A percentile compares a stretch with the other conserved stretches of the same genome.
Evolutionary conservation across 2,888 invertebrate species (phyloP).

Genomic region (Athalia rosae): DNA sequence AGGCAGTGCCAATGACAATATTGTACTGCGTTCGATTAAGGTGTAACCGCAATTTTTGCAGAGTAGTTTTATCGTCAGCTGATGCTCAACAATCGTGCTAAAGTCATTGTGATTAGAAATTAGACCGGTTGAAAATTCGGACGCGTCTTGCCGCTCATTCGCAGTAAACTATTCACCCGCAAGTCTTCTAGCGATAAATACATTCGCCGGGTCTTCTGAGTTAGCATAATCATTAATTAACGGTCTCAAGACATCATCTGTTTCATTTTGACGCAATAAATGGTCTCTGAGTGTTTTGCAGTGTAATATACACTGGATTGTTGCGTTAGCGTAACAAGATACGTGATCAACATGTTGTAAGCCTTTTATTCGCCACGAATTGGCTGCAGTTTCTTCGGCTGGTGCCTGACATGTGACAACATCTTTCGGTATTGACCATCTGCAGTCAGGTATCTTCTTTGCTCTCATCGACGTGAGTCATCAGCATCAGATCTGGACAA

Average conservation of each 20-base stretch:
- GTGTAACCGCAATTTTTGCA: too few species aligned
- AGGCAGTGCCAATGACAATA: too few species aligned
- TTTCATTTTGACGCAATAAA: background rate
- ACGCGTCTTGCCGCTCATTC: too few species aligned
- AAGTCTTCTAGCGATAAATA: too few species aligned
- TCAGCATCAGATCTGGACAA: slow-evolving; percentile 45
- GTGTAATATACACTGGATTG: slow-evolving; percentile 17
- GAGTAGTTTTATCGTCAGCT: too few species aligned
- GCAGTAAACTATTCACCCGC: too few species aligned
- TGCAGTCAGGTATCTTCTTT: slow-evolving; percentile 42
- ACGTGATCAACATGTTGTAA: slow-evolving; percentile 45
- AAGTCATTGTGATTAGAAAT: too few species aligned
- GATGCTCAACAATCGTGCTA: too few species aligned
- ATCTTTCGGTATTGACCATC: slow-evolving; percentile 41
- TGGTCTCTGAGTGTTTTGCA: background rate
- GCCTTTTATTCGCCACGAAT: slow-evolving; percentile 33
- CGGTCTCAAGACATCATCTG: background rate
- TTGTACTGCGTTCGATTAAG: too few species aligned
- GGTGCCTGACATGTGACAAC: slow-evolving; percentile 38
- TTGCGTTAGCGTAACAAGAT: slow-evolving; percentile 28
- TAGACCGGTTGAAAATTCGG: too few species aligned
- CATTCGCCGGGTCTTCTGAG: too few species aligned
- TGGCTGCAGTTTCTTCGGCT: background rate
- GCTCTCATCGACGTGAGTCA: slow-evolving; percentile 25
- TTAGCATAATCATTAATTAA: too few species aligned